Evolutionary conservation across 2,113 vertebrate species (phyloP), one percentile per base, ranked within the genome.

Genomic region (Carassius auratus): DNA sequence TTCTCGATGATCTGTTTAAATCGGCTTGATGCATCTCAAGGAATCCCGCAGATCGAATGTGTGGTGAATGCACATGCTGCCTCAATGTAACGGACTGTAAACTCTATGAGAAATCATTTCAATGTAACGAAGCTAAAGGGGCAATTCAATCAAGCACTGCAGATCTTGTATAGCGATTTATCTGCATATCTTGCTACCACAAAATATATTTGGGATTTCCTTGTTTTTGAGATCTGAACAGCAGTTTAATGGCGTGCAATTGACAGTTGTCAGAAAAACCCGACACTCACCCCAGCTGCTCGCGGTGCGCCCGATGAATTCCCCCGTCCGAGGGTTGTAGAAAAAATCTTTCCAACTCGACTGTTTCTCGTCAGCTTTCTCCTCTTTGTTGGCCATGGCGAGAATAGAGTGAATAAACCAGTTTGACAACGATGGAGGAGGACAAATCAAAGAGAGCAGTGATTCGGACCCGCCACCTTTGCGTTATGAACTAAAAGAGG

Each of bases 281-380:
- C 71, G 5, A 48, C 36, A 83, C 94, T 94, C 89, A 96, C 96
- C 95, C 96, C 96, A 96, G 90, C 96, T 97, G 88, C 94, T 95
- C 86, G 95, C 96, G 26, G 96, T 97, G 89, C 97, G 95, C 89
- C 97, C 97, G 93, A 98, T 91, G 86, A 97, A 93, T 91, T 95
- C 94, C 85, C 96, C 94, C 85, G 92, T 97, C 76, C 89, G 88
- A 19, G 94, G 95, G 91, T 98, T 97, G 92, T 97, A 98, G 89
- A 97, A 83, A 84, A 93, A 95, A 90, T 94, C 93, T 92, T 93
- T 95, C 95, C 96, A 97, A 75, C 93, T 93, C 33, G 93, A 92
- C 86, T 94, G 78, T 69, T 88, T 90, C 86, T 95, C 90, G 50
- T 94, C 91, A 8, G 92, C 88, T 88, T 96, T 96, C 87, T 94